These are phyloP conservation scores for Drosophila fuyamai DNA, from an alignment of 1,140 invertebrate genomes.

Conservation along the genomic window DNA sequence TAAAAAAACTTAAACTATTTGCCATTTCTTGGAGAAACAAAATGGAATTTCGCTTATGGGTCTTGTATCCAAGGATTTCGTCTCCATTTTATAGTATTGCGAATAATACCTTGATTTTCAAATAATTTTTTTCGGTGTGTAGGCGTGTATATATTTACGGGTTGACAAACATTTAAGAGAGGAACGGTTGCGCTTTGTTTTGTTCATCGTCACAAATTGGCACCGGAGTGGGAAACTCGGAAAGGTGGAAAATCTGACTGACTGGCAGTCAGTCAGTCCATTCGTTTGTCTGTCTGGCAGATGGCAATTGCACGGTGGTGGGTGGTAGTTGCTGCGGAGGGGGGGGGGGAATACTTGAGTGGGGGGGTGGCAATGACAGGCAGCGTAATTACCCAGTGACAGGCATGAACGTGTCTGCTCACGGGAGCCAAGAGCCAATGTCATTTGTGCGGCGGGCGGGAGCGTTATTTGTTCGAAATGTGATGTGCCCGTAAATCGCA, in stretches of 20 bases:
- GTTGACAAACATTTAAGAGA: constrained; percentile 77
- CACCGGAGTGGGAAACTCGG: constrained; percentile 12
- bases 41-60: no score
- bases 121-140: constrained; percentile 5
- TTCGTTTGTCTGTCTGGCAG: constrained; percentile 1
- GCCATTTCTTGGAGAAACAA: no score
- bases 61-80: no score
- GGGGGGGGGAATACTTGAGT: not conserved
- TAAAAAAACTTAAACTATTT: no score
- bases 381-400: constrained; percentile 53
- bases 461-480: constrained; percentile 79
- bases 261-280: constrained; percentile 4
- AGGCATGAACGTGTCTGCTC: constrained; percentile 54
- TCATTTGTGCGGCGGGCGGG: constrained; percentile 50
- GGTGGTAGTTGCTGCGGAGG: not conserved
- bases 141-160: constrained; percentile 26
- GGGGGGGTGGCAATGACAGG: constrained; percentile 44
- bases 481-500: constrained; percentile 59
- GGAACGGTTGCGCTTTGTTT: constrained; percentile 71
- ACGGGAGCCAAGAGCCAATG: constrained; percentile 48
- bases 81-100: no score
- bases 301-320: constrained; percentile 16
- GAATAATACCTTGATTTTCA: not conserved
- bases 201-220: constrained; percentile 61
- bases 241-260: constrained; percentile 47